Evolutionary conservation across 2,797 vertebrate genomes (phyloP).

Genomic region (Coregonus ussuriensis): DNA sequence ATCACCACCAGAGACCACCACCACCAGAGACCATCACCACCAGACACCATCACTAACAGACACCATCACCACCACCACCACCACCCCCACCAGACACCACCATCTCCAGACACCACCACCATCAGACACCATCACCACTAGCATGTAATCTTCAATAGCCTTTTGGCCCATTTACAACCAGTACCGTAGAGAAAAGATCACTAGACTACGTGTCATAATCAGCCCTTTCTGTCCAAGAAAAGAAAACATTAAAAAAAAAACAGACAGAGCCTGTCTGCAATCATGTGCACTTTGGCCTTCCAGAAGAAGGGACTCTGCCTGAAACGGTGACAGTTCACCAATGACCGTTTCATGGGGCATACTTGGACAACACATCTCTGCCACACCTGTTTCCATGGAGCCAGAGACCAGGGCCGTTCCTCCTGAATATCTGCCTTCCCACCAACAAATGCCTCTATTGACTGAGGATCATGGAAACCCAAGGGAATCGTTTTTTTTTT

Average conservation of each 20-base stretch:
- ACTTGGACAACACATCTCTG: constrained; percentile 16
- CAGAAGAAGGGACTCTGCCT: constrained; percentile 14
- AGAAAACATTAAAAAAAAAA: too few relatives aligned
- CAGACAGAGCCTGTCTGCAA: not conserved
- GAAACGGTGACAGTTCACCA: constrained; percentile 29
- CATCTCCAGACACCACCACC: not conserved
- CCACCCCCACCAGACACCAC: not conserved
- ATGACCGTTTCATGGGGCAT: constrained; percentile 4
- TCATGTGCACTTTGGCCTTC: constrained; percentile 22
- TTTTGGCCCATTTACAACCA: not conserved
- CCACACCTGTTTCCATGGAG: constrained; percentile 58
- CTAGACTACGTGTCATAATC: constrained; percentile 3
- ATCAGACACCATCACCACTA: not conserved
- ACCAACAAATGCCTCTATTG: constrained; percentile 34
- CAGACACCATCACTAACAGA: too few relatives aligned
- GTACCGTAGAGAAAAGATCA: not conserved
- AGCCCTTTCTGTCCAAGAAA: not conserved
- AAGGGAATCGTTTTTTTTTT: constrained; percentile 43
- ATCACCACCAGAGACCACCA: too few relatives aligned
- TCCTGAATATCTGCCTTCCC: constrained; percentile 51
- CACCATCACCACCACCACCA: too few relatives aligned
- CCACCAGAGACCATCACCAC: too few relatives aligned
- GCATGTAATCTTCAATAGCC: too few relatives aligned
- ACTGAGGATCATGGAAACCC: constrained; percentile 20
- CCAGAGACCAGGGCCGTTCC: constrained; percentile 47